Conservation (phyloP, 1,140 invertebrate genomes). For the Asbolus verrucosus region DNA sequence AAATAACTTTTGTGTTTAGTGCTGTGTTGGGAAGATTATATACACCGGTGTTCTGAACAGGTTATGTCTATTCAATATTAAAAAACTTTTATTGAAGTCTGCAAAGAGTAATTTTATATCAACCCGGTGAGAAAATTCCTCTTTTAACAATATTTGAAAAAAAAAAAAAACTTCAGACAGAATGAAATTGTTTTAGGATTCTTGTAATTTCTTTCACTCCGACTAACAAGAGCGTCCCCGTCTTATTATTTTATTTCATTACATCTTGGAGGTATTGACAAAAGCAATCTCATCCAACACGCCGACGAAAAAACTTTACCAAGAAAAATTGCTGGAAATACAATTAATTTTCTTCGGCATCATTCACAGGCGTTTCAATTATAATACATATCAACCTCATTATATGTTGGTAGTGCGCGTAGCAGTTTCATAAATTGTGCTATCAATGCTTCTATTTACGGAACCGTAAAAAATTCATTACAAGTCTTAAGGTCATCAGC, state of each 20-base stretch:
- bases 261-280: neutral
- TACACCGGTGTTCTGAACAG: slow-evolving; percentile 9
- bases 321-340: neutral
- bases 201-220: neutral
- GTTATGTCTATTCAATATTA: slow-evolving; percentile 11
- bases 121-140: slow-evolving; percentile 10
- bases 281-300: neutral
- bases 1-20: slow-evolving; percentile 11
- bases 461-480: neutral
- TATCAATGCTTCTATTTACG: slow-evolving; percentile 13
- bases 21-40: neutral
- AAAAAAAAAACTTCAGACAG: too few species aligned
- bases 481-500: neutral
- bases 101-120: slow-evolving; percentile 4
- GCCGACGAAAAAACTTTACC: neutral
- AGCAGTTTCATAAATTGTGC: neutral
- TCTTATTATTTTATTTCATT: neutral
- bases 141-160: neutral
- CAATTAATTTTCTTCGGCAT: neutral
- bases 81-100: slow-evolving; percentile 9
- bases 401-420: too few species aligned
- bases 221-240: neutral
- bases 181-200: slow-evolving; percentile 9
- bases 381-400: too few species aligned
- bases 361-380: too few species aligned